phyloP scores from a whole-genome alignment of 2,797 vertebrate genomes.

The Aselliscus stoliczkanus region DNA sequence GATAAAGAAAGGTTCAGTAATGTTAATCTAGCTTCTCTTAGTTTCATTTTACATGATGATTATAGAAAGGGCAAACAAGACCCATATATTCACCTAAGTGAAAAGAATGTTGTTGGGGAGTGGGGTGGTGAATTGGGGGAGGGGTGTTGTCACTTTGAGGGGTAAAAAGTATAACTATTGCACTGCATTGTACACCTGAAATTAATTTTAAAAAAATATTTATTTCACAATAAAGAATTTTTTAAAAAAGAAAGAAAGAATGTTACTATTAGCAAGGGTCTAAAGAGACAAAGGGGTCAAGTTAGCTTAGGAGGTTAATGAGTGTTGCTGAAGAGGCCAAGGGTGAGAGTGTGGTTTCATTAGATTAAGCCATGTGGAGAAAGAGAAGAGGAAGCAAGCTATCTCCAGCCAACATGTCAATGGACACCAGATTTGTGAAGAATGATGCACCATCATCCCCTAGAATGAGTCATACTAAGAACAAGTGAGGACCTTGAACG shows the following conservation, averaged over 20 bases:
- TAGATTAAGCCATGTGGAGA: background rate
- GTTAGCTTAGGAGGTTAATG: background rate
- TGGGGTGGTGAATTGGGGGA: no score
- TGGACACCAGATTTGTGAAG: background rate
- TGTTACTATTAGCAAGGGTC: background rate
- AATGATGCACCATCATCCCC: background rate
- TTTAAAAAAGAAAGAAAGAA: no score
- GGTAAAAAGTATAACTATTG: no score
- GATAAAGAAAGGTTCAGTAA: background rate
- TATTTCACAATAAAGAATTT: no score
- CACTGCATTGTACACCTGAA: no score
- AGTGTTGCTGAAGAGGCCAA: background rate
- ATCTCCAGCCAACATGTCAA: background rate
- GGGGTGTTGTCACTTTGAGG: no score
- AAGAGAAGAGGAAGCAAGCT: background rate
- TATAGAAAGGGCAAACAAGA: background rate
- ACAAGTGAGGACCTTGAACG: background rate
- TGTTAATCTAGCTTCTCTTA: conserved; percentile 3
- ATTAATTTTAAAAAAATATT: no score
- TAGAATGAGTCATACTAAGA: background rate
- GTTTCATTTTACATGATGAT: conserved; percentile 3
- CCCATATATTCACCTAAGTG: background rate
- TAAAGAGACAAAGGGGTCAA: background rate
- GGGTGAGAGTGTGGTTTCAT: background rate
- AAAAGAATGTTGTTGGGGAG: background rate